Percentiles rank a stretch among this genome's conserved stretches.
phyloP scores from a whole-genome alignment of 2,888 invertebrate species.

The Amphipyra tragopoginis region DNA sequence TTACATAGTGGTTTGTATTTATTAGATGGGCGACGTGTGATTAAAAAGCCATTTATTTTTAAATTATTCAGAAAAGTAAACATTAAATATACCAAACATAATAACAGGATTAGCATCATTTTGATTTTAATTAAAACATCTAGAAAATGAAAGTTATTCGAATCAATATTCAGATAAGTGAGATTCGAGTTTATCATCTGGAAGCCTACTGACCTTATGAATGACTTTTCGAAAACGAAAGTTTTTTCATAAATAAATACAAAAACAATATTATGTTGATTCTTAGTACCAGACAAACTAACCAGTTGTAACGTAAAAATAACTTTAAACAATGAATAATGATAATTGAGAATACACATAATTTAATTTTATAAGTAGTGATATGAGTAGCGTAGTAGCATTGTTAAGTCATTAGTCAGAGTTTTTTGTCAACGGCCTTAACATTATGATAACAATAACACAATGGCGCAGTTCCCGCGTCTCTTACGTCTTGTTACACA shows the following conservation, averaged over 20 bases:
- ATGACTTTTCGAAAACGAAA: constrained; percentile 44
- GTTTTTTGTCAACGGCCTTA: constrained; percentile 81
- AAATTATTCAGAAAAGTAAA: no score
- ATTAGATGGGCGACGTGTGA: neutral
- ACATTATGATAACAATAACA: constrained; percentile 85
- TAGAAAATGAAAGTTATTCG: constrained; percentile 60
- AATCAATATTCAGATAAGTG: constrained; percentile 55
- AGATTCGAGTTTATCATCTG: constrained; percentile 48
- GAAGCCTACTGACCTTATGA: constrained; percentile 53
- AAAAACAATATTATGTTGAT: neutral
- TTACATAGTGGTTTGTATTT: constrained; percentile 28
- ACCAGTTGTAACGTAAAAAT: neutral
- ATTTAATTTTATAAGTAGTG: constrained; percentile 11
- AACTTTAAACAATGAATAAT: constrained; percentile 9
- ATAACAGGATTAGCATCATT: neutral
- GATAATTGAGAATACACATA: constrained; percentile 30
- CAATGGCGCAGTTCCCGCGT: constrained; percentile 84
- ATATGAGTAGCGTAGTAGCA: constrained; percentile 53
- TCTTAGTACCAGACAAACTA: neutral
- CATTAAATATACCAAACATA: neutral
- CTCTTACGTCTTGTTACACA: constrained; percentile 86
- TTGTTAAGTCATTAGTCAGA: constrained; percentile 60
- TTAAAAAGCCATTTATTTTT: neutral
- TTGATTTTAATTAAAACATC: neutral
- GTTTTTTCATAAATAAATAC: constrained; percentile 30